These are phyloP conservation scores for Corythucha ciliata DNA, from an alignment of 2,888 invertebrate genomes.

Conservation along the genomic window DNA sequence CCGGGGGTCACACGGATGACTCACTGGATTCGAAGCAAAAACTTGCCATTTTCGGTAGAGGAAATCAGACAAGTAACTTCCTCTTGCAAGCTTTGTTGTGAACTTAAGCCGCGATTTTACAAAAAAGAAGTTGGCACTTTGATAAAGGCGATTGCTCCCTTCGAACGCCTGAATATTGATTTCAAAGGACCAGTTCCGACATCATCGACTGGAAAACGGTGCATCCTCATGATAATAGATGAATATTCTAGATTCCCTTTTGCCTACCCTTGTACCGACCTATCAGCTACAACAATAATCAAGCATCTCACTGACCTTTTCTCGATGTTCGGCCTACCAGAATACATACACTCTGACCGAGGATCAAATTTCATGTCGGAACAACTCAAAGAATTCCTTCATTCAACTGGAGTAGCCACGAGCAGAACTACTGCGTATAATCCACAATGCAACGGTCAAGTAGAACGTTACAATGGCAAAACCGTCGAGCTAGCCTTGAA, in stretches of 20 bases:
- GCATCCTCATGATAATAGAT: conserved; percentile 25
- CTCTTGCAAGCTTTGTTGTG: conserved; percentile 28
- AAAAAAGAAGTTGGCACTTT: conserved; percentile 16
- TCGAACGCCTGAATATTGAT: conserved; percentile 32
- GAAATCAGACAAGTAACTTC: conserved; percentile 25
- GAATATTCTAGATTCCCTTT: conserved; percentile 28
- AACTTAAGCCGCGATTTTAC: conserved; percentile 28
- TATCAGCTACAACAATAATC: conserved; percentile 19
- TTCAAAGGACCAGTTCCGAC: conserved; percentile 24
- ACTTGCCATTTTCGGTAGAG: conserved; percentile 27
- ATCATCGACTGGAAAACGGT: conserved; percentile 7
- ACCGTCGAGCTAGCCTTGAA: too few relatives aligned
- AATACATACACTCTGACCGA: conserved; percentile 6
- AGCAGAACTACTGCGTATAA: too few relatives aligned
- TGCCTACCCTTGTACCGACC: conserved; percentile 19
- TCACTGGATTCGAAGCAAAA: conserved; percentile 29
- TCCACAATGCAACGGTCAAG: too few relatives aligned
- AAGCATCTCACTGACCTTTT: conserved; percentile 2
- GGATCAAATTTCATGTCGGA: background rate
- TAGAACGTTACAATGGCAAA: too few relatives aligned
- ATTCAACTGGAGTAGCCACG: too few relatives aligned
- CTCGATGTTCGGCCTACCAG: background rate
- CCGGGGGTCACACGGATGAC: conserved; percentile 29
- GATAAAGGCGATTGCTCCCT: conserved; percentile 30
- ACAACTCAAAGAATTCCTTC: too few relatives aligned